Evolutionary conservation across 2,113 vertebrate genomes (phyloP), one percentile per base, ranked within the genome.

Genomic region (Rousettus leschenaultii): DNA sequence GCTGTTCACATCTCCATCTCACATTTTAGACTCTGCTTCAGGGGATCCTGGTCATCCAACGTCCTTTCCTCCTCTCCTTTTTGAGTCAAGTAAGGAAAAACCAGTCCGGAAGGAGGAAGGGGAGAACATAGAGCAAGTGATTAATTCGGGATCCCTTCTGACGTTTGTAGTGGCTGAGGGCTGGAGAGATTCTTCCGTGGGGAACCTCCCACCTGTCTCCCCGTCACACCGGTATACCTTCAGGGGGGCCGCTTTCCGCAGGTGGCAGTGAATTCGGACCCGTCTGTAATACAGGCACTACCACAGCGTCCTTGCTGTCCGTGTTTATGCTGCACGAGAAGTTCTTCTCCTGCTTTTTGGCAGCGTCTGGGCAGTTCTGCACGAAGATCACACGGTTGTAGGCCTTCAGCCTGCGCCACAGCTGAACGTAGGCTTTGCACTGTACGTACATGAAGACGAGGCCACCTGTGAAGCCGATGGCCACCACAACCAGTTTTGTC

Each of bases 361-460:
- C 98, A 11, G 99, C 99, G 97, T 99, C 99, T 2, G 99, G 99
- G 97, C 99, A 99, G 98, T 99, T 99, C 96, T 99, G 99, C 97
- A 99, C 99, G 45, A 99, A 99, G 97, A 99, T 99, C 89, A 99
- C 99, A 86, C 99, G 99, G 98, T 99, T 99, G 98, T 99, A 99
- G 95, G 99, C 99, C 98, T 99, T 99, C 95, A 99, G 98, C 96
- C 99, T 98, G 96, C 99, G 99, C 99, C 99, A 99, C 95, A 99
- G 98, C 97, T 99, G 99, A 86, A 99, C 98, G 4, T 99, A 99
- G 91, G 99, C 99, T 98, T 99, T 99, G 94, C 99, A 99, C 97
- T 99, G 99, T 86, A 99, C 99, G 0, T 99, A 99, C 99, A 99
- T 99, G 98, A 99, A 99, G 98, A 99, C 99, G 53, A 99, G 98